Base-by-base conservation (phyloP, 2,888 invertebrate genomes). In the Strigamia maritima region DNA sequence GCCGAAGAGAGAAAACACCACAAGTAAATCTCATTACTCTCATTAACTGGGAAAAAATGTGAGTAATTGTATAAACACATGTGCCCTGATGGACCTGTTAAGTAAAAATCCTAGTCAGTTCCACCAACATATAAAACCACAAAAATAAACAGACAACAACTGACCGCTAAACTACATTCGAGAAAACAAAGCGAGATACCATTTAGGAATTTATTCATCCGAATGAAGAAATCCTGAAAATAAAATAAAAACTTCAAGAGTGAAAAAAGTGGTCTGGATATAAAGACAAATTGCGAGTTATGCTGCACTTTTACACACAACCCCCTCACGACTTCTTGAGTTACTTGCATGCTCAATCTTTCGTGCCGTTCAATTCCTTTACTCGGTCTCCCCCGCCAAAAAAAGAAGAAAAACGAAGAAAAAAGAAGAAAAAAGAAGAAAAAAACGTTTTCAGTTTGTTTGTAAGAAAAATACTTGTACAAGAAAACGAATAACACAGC, bases 311-410 rank as follows among this genome's bases (percentile, higher is more conserved):
- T 49, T 44, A 12, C 49, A 49, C 49, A 49, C 49, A 49, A 49
- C 49, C 49, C 49, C 49, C 49, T 49, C 49, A 49, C 49, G 49
- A 16, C 49, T 16, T 49, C 49, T 49, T 49, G 49, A 49, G n/a
- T 49, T 49, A 49, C 49, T 49, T n/a, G 49, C 49, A 49, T 49
- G 49, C 49, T 49, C 49, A 49, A 49, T 49, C 49, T 49, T n/a
- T 49, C 49, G n/a, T 19, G 49, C 49, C 49, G 49, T 49, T 49
- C 49, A 19, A 49, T 49, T 19, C 49, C 19, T 16, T 44, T 16
- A 7, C 44, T 44, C 16, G 16, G 16, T 14, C 44, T 44, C 44
- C 14, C 44, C n/a, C n/a, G n/a, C n/a, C n/a, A n/a, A n/a, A n/a
- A 31, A 31, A 31, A 31, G 7, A 31, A 31, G 31, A 31, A 31